Base-by-base conservation (phyloP, 2,888 invertebrate species). In the Limnephilus rhombicus region DNA sequence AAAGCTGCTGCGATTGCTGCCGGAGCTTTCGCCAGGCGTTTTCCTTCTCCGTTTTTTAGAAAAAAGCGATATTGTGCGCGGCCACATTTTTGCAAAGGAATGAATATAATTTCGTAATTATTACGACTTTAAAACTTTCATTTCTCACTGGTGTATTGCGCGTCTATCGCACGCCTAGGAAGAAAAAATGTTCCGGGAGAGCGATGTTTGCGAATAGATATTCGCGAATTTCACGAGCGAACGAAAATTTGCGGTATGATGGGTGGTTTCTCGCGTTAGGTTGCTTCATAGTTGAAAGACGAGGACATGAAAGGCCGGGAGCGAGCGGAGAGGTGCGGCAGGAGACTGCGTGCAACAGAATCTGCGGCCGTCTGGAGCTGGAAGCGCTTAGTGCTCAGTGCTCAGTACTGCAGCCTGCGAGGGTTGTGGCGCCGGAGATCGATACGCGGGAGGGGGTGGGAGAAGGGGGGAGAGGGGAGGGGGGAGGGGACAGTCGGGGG, bases 51-150 rank as follows among this genome's bases (percentile, higher is more conserved):
- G 91, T 68, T 92, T 92, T 86, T 92, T 93, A 37, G 92, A 91
- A 85, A 93, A 93, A 15, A 91, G 83, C 45, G 93, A 91, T 81
- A 92, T 83, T 37, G 92, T 91, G 18, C 90, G 82, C 53, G 93
- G 92, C 93, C 93, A 93, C 93, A 93, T 93, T 31, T 87, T 31
- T 29, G 90, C 45, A 34, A 85, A 89, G 24, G 31, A 24, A 81
- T 80, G 15, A 18, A n/a, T 37, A 53, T 53, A 90, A 45, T 82
- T 41, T 31, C 85, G 68, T 68, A 68, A 68, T 68, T 68, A 24
- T 68, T n/a, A 24, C 68, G 68, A 68, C 18, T 37, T 24, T 80
- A 83, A 31, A 89, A 45, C n/a, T 41, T 80, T 81, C 29, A 90
- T 29, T 45, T 87, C 82, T 45, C 80, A 45, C 80, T 15, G 9